phyloP scores from a whole-genome alignment of 2,888 invertebrate species.

The Sepiola atlantica region DNA sequence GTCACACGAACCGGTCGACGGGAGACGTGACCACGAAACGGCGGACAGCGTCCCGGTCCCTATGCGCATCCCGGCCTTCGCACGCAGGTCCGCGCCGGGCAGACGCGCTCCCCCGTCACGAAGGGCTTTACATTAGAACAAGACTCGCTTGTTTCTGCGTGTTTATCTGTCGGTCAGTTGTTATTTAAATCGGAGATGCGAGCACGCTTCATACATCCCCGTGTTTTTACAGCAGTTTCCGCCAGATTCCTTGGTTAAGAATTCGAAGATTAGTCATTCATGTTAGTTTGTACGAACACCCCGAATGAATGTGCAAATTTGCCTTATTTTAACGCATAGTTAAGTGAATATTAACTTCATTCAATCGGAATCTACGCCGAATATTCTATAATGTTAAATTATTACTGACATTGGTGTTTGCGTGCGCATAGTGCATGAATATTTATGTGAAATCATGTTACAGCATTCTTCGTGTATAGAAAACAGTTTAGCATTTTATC shows the following conservation, averaged over 20 bases:
- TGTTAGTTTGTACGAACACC: background rate
- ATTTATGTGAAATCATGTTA: too few species aligned
- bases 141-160: background rate
- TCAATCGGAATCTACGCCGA: too few species aligned
- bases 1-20: constrained; percentile 3
- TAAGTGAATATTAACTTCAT: background rate
- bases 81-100: background rate
- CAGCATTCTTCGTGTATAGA: too few species aligned
- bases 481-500: background rate
- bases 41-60: background rate
- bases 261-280: background rate
- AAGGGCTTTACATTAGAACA: background rate
- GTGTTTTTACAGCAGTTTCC: background rate
- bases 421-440: too few species aligned
- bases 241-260: background rate
- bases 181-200: background rate
- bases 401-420: too few species aligned
- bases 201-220: background rate
- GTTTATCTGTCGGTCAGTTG: background rate
- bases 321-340: background rate
- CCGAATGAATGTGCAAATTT: background rate
- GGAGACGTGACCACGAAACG: background rate
- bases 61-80: background rate
- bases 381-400: too few species aligned
- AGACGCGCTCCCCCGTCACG: constrained; percentile 8